Evolutionary conservation across 2,113 vertebrate genomes (phyloP).

Genomic region (Pampusana beccarii): DNA sequence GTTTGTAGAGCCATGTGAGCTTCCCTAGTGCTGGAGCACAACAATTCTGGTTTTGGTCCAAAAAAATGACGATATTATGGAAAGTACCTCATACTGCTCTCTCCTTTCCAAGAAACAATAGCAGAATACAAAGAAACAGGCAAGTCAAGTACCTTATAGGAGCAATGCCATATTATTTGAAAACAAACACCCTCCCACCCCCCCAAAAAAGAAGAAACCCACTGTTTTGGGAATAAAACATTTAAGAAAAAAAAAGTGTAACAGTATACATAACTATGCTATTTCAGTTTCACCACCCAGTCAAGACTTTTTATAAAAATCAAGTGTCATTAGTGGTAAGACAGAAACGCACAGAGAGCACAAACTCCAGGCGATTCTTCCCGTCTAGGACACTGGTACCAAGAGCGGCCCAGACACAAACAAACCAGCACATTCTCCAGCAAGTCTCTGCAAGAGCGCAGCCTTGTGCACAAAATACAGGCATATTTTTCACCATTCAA

Average conservation of each 20-base stretch:
- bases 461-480: background rate
- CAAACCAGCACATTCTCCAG: background rate
- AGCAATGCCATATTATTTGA: background rate
- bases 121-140: background rate
- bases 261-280: fast-evolving
- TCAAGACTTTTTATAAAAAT: background rate
- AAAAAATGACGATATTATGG: background rate
- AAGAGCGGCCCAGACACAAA: background rate
- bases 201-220: background rate
- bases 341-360: background rate
- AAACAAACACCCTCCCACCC: background rate
- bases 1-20: background rate
- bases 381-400: background rate
- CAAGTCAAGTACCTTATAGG: background rate
- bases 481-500: background rate
- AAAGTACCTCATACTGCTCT: constrained; percentile 31
- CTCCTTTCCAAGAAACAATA: background rate
- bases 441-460: background rate
- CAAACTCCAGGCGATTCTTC: background rate
- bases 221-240: background rate
- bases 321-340: background rate
- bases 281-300: background rate
- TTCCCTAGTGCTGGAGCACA: background rate
- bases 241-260: background rate
- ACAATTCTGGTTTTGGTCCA: background rate